Conservation (phyloP, 2,113 vertebrate species). For the Benthochromis sp. region DNA sequence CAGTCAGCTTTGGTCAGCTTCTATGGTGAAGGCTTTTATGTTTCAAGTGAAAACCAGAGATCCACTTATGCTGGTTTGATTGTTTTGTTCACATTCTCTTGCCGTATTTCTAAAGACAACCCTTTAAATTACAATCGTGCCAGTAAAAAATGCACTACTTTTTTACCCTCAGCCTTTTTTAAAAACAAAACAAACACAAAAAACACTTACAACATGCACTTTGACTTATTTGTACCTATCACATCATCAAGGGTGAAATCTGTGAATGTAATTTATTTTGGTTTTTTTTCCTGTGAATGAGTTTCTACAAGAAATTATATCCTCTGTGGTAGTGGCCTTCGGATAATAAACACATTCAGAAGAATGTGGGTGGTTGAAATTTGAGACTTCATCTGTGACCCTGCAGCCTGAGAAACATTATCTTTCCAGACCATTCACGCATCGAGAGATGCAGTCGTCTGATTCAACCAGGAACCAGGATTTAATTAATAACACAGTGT, state of each 20-base stretch:
- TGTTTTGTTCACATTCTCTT: neutral
- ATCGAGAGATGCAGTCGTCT: constrained; percentile 52
- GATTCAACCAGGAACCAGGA: constrained; percentile 49
- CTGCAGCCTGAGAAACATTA: neutral
- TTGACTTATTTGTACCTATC: neutral
- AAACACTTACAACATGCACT: neutral
- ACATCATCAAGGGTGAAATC: neutral
- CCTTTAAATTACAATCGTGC: neutral
- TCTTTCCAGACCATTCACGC: constrained; percentile 41
- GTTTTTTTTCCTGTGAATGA: neutral
- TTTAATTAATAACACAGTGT: constrained; percentile 66
- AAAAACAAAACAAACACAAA: neutral
- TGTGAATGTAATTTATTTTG: neutral
- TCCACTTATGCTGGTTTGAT: neutral
- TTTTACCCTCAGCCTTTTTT: neutral
- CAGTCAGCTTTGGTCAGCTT: constrained; percentile 31
- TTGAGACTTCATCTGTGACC: constrained; percentile 19
- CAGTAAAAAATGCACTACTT: neutral
- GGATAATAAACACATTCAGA: neutral
- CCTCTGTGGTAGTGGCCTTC: neutral
- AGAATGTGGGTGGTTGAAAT: constrained; percentile 3
- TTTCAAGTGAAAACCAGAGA: constrained; percentile 20
- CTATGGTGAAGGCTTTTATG: neutral
- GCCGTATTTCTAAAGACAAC: neutral
- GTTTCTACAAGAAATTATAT: neutral